A percentile compares a stretch with the other conserved stretches of the same genome.
These are phyloP conservation scores for Aplochiton taeniatus DNA, from an alignment of 2,797 vertebrate genomes.

Conservation along the genomic window DNA sequence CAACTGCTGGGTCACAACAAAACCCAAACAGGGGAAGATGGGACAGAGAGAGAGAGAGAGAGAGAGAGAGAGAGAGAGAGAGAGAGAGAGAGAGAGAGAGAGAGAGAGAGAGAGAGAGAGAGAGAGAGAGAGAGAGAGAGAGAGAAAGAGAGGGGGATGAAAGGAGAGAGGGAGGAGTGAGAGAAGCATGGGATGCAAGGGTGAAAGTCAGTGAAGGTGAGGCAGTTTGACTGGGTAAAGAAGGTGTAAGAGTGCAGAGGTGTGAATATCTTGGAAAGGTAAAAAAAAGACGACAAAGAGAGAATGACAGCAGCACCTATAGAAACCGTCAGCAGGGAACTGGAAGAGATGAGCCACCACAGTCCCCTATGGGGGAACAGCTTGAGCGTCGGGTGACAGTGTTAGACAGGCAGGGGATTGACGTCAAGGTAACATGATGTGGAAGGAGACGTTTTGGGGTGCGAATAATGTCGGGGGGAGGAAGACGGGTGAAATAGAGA, in stretches of 20 bases:
- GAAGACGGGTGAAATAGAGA: conserved; percentile 14
- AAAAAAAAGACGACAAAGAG: not conserved
- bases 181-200: not conserved
- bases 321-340: too few relatives aligned
- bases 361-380: too few relatives aligned
- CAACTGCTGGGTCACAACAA: conserved; percentile 51
- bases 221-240: not conserved
- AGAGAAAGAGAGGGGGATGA: conserved; percentile 1
- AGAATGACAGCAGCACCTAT: not conserved
- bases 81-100: conserved; percentile 10
- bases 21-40: conserved; percentile 18
- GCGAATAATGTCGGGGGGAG: too few relatives aligned
- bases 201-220: not conserved
- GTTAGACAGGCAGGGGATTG: too few relatives aligned
- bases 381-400: too few relatives aligned
- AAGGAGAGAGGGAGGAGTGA: not conserved
- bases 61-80: conserved; percentile 12
- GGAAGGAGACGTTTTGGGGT: too few relatives aligned
- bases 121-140: conserved; percentile 1
- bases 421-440: too few relatives aligned
- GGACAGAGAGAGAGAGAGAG: conserved; percentile 38
- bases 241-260: not conserved
- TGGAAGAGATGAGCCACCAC: too few relatives aligned
- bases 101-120: conserved; percentile 7
- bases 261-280: not conserved